Conservation (phyloP, 2,888 invertebrate genomes). For the Lottia gigantea region DNA sequence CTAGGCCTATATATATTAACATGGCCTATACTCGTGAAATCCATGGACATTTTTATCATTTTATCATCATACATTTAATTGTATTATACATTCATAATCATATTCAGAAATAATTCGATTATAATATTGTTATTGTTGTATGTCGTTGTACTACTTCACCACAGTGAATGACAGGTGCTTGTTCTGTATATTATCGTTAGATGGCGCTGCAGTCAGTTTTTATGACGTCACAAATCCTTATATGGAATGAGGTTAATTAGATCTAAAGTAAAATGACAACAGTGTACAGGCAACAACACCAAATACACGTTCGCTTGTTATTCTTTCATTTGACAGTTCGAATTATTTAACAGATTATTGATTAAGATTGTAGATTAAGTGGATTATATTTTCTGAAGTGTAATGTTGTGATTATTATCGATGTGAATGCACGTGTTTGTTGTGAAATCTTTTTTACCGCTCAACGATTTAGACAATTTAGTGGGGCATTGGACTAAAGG, state of each 20-base stretch:
- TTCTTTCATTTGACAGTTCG: slow-evolving; percentile 12
- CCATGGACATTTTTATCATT: no score
- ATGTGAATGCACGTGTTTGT: slow-evolving; percentile 6
- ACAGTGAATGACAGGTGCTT: slow-evolving; percentile 21
- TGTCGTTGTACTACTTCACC: no score
- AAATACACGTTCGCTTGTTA: background rate
- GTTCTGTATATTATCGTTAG: slow-evolving; percentile 19
- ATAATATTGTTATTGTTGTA: no score
- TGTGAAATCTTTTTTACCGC: slow-evolving; percentile 2
- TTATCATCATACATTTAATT: no score
- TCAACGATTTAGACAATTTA: background rate
- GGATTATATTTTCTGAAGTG: slow-evolving; percentile 7
- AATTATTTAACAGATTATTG: slow-evolving; percentile 6
- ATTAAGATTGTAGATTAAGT: background rate
- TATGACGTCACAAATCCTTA: slow-evolving; percentile 25
- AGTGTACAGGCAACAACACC: slow-evolving; percentile 15
- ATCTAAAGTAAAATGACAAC: slow-evolving; percentile 24
- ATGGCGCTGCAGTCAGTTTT: slow-evolving; percentile 19
- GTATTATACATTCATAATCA: no score
- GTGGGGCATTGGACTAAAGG: background rate
- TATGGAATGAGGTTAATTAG: slow-evolving; percentile 27
- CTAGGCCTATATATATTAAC: no score
- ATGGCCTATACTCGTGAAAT: no score
- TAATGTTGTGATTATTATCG: background rate
- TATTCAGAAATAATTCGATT: no score